Evolutionary conservation across 2,888 invertebrate species (phyloP).

Genomic region (Arge pagana): DNA sequence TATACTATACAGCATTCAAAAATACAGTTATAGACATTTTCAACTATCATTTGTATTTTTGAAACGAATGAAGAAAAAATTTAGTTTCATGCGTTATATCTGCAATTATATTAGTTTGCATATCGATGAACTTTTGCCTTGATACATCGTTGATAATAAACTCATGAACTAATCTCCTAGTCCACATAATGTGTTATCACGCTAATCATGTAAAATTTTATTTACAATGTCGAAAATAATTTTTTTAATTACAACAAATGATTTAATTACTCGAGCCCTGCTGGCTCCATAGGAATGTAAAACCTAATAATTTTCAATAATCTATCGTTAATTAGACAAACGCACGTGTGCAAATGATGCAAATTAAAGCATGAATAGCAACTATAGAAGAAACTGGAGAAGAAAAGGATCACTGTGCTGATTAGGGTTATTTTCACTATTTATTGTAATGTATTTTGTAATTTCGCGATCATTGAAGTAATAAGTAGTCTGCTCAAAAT

Average conservation of each 20-base stretch:
- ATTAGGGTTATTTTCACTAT: too few relatives aligned
- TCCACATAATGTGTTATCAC: constrained; percentile 13
- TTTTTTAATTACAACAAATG: constrained; percentile 26
- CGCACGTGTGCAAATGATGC: too few relatives aligned
- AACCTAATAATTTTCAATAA: constrained; percentile 27
- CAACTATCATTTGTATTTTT: background rate
- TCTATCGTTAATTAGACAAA: constrained; percentile 4
- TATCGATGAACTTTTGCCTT: too few relatives aligned
- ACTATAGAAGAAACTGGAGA: too few relatives aligned
- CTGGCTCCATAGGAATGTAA: constrained; percentile 45
- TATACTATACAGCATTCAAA: constrained; percentile 3
- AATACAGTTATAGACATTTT: constrained; percentile 4
- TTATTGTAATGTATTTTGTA: too few relatives aligned
- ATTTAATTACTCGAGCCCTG: constrained; percentile 29
- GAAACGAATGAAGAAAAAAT: background rate
- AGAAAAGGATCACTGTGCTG: too few relatives aligned
- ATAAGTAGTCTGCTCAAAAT: too few relatives aligned
- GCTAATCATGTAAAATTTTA: constrained; percentile 16
- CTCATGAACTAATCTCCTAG: too few relatives aligned
- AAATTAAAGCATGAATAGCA: too few relatives aligned
- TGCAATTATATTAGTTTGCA: too few relatives aligned
- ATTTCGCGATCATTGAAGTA: too few relatives aligned
- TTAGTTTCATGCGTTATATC: too few relatives aligned
- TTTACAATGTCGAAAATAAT: constrained; percentile 14
- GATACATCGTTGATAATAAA: background rate